Evolutionary conservation across 2,797 vertebrate genomes (phyloP).

Genomic region (Enteromius anoplus): DNA sequence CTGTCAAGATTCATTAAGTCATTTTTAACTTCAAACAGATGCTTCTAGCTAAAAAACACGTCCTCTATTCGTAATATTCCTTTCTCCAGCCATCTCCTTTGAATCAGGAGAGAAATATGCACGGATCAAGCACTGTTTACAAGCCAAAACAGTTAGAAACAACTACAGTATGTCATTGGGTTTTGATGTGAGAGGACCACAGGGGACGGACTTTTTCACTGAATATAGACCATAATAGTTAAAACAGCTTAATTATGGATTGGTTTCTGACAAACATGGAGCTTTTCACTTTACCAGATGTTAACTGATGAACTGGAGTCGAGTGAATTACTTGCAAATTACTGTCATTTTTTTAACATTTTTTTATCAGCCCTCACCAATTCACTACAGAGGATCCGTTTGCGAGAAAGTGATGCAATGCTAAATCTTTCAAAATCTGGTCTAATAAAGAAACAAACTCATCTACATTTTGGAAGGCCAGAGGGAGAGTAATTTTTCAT

Average conservation of each 20-base stretch:
- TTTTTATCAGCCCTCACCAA: not conserved
- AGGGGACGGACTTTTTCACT: not conserved
- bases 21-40: not conserved
- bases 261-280: not conserved
- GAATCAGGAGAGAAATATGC: not conserved
- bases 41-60: not conserved
- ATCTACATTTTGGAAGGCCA: not conserved
- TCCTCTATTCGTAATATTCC: not conserved
- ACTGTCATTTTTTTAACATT: not conserved
- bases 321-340: not conserved
- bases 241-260: not conserved
- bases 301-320: not conserved
- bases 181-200: not conserved
- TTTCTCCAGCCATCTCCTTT: not conserved
- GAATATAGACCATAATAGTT: not conserved
- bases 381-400: not conserved
- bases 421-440: not conserved
- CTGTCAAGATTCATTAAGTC: not conserved
- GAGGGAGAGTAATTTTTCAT: not conserved
- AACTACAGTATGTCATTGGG: too few species aligned
- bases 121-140: not conserved
- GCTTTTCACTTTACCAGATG: not conserved
- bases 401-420: not conserved
- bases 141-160: not conserved
- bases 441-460: not conserved